A percentile compares a stretch with the other conserved stretches of the same genome.
Evolutionary conservation across 2,888 invertebrate species (phyloP).

Genomic region (Aricia artaxerxes): DNA sequence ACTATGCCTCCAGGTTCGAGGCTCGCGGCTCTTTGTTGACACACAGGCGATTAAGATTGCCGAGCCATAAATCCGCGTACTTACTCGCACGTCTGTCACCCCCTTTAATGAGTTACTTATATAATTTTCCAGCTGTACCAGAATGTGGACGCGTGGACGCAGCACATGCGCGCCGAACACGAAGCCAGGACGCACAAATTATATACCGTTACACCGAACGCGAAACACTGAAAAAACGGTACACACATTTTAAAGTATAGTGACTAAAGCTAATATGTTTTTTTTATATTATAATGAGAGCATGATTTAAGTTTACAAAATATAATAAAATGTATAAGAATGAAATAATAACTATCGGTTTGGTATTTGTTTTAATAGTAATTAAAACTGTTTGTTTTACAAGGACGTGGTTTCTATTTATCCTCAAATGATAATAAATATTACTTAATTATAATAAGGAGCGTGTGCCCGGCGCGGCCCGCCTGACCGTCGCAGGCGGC

Average conservation of each 20-base stretch:
- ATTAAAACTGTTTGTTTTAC: neutral
- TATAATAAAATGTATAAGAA: neutral
- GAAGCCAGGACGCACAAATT: constrained; percentile 43
- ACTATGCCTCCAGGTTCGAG: too few relatives aligned
- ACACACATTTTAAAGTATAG: neutral
- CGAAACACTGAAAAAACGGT: constrained; percentile 45
- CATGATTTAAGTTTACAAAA: constrained; percentile 2
- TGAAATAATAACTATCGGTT: neutral
- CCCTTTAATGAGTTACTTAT: neutral
- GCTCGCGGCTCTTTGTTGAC: too few relatives aligned
- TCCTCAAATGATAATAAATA: constrained; percentile 37
- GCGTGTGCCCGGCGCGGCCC: too few relatives aligned
- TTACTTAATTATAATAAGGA: too few relatives aligned
- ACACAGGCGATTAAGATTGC: too few relatives aligned
- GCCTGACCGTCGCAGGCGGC: too few relatives aligned
- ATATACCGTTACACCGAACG: constrained; percentile 47
- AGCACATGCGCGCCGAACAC: constrained; percentile 57
- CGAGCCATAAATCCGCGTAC: too few relatives aligned
- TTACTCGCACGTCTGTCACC: too few relatives aligned
- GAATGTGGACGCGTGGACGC: constrained; percentile 64
- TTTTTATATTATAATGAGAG: neutral
- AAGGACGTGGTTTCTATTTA: neutral
- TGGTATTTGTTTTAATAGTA: neutral
- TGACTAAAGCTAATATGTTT: neutral
- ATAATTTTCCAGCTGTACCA: constrained; percentile 59